Evolutionary conservation across 2,888 invertebrate species (phyloP).

Genomic region (Drosophila mimica): DNA sequence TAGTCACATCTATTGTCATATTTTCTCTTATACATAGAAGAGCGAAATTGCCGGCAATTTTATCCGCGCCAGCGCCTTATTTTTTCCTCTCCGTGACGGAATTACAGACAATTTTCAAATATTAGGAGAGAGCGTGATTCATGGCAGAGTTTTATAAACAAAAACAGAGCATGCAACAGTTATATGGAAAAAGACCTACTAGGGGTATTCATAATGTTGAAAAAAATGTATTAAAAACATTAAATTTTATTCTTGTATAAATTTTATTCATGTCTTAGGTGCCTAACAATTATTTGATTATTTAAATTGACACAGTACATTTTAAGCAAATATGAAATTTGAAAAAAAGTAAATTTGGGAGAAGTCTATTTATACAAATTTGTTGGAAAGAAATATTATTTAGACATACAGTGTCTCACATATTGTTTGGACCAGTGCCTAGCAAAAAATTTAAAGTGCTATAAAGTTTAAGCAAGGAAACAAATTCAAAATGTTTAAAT

Average conservation of each 20-base stretch:
- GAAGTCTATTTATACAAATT: no score
- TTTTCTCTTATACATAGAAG: conserved; percentile 27
- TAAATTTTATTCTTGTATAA: not conserved
- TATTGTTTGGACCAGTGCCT: no score
- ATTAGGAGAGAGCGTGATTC: not conserved
- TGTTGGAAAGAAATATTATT: not conserved
- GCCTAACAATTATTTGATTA: not conserved
- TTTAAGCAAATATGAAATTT: not conserved
- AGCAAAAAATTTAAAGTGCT: no score
- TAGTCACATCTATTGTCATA: not conserved
- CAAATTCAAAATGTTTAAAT: no score
- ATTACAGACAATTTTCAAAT: not conserved
- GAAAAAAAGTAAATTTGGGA: not conserved
- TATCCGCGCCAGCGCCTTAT: conserved; percentile 61
- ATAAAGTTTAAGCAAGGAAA: no score
- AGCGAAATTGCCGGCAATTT: conserved; percentile 24
- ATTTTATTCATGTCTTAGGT: not conserved
- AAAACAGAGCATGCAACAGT: conserved; percentile 66
- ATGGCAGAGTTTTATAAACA: conserved; percentile 42
- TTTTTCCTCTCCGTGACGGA: conserved; percentile 5
- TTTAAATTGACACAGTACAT: not conserved
- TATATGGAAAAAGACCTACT: conserved; percentile 19
- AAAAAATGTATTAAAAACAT: not conserved
- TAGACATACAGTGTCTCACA: no score
- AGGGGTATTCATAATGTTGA: not conserved